Conservation (phyloP, 2,113 vertebrate genomes). For the Pundamilia nyererei region DNA sequence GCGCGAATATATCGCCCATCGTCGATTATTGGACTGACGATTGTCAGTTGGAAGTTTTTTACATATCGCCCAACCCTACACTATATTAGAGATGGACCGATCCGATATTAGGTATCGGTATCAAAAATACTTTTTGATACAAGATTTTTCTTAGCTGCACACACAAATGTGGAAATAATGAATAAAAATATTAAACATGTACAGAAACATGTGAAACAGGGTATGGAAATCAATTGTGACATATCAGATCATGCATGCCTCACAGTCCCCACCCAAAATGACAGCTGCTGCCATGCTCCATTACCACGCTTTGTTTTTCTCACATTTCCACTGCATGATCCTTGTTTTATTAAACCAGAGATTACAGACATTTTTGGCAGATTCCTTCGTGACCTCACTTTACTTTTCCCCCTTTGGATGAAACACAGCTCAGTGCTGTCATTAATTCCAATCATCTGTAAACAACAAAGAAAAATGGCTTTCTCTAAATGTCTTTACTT, state of each 20-base stretch:
- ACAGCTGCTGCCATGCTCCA: constrained; percentile 8
- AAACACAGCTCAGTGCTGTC: background rate
- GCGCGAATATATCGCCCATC: background rate
- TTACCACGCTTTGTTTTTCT: constrained; percentile 15
- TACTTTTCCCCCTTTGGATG: constrained; percentile 12
- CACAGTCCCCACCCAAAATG: background rate
- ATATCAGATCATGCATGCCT: background rate
- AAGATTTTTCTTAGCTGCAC: background rate
- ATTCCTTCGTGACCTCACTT: constrained; percentile 22
- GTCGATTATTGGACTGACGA: background rate
- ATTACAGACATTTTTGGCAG: constrained; percentile 32
- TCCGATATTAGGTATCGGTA: background rate
- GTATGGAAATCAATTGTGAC: background rate
- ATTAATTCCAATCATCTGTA: constrained; percentile 1
- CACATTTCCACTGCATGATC: constrained; percentile 15
- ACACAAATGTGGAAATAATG: background rate
- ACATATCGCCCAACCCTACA: background rate
- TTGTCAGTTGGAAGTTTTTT: background rate
- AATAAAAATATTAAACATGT: background rate
- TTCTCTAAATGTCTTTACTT: background rate
- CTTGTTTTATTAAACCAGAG: background rate
- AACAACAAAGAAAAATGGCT: background rate
- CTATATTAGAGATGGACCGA: background rate
- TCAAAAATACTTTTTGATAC: background rate
- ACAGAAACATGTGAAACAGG: background rate